A percentile compares a stretch with the other conserved stretches of the same genome.
Evolutionary conservation across 2,888 invertebrate species (phyloP).

Genomic region (Ochropleura leucogaster): DNA sequence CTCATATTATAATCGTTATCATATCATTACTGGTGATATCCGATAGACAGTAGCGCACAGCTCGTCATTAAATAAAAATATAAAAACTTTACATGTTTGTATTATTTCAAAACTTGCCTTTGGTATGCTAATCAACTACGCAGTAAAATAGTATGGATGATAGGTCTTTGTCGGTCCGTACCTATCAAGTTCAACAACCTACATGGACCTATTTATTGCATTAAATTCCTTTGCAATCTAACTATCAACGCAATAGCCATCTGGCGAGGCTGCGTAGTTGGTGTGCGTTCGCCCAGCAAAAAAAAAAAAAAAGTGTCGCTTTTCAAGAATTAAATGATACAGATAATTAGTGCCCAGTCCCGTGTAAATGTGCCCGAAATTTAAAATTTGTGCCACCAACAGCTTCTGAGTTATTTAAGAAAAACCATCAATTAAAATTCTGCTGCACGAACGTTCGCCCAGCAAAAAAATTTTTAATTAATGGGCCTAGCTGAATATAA

Average conservation of each 20-base stretch:
- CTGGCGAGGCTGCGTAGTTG: background rate
- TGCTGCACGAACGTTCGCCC: too few species aligned
- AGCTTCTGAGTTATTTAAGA: too few species aligned
- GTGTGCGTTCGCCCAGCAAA: too few species aligned
- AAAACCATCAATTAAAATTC: too few species aligned
- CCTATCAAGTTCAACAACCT: background rate
- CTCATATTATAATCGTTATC: slow-evolving; percentile 43
- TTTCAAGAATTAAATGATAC: too few species aligned
- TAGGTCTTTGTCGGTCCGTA: background rate
- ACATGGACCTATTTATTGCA: background rate
- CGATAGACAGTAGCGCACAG: slow-evolving; percentile 49
- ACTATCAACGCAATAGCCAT: slow-evolving; percentile 4
- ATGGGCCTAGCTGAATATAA: too few species aligned
- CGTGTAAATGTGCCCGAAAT: too few species aligned
- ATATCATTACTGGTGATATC: slow-evolving; percentile 53
- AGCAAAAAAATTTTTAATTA: too few species aligned
- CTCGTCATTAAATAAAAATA: slow-evolving; percentile 51
- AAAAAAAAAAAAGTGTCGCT: too few species aligned
- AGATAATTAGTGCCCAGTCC: too few species aligned
- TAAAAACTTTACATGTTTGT: slow-evolving; percentile 13
- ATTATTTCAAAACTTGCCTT: slow-evolving; percentile 27
- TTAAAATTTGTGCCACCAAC: too few species aligned
- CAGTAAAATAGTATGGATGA: background rate
- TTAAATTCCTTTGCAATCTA: background rate
- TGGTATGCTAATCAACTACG: background rate